Conservation (phyloP, 2,888 invertebrate species). For the Onthophagus sagittarius region DNA sequence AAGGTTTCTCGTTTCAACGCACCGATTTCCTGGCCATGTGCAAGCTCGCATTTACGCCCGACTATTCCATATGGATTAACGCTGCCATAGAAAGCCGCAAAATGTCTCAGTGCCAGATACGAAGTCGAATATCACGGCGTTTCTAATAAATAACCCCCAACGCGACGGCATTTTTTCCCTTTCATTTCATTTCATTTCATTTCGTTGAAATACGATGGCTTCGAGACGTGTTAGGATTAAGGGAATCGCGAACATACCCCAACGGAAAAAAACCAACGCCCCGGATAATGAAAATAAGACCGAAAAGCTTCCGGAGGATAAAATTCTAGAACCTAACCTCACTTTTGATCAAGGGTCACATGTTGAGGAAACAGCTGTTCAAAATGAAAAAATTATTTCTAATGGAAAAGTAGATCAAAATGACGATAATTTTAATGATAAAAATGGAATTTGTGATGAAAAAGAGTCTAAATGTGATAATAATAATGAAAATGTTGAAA, state of each 20-base stretch:
- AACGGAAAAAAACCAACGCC: conserved; percentile 45
- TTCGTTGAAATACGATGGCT: conserved; percentile 51
- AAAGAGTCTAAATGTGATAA: neutral
- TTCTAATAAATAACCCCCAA: conserved; percentile 16
- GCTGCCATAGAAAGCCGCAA: conserved; percentile 1
- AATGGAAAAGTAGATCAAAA: neutral
- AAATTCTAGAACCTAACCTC: conserved; percentile 13
- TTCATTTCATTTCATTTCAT: too few relatives aligned
- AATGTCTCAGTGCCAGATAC: conserved; percentile 15
- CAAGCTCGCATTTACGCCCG: conserved; percentile 20
- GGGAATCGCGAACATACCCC: conserved; percentile 66
- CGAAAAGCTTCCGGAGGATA: conserved; percentile 13
- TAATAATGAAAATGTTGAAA: conserved; percentile 22
- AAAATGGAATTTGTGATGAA: neutral
- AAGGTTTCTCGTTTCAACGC: conserved; percentile 16
- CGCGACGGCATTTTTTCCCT: neutral
- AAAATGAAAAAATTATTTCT: conserved; percentile 12
- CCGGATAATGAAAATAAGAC: conserved; percentile 32
- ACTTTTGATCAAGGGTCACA: conserved; percentile 14
- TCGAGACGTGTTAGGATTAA: conserved; percentile 69
- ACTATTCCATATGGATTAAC: conserved; percentile 27
- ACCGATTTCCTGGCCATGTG: conserved; percentile 27
- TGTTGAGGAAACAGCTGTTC: conserved; percentile 17
- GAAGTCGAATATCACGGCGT: conserved; percentile 18
- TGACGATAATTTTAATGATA: neutral